Percentiles rank a stretch among this genome's conserved stretches.
Conservation (phyloP, 2,113 vertebrate genomes). For the Beaufortia kweichowensis region DNA sequence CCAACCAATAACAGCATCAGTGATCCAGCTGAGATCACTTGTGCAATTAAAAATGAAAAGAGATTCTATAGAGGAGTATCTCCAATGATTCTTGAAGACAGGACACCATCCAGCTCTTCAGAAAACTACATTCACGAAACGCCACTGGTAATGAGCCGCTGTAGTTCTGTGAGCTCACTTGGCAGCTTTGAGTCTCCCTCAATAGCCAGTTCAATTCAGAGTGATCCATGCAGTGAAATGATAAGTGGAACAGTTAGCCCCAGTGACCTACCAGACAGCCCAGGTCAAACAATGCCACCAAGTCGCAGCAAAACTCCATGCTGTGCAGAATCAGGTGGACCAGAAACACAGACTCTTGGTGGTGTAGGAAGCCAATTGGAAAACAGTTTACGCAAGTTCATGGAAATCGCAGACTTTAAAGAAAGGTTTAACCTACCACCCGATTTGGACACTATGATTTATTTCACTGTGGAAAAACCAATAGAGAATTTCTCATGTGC, state of each 20-base stretch:
- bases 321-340: conserved; percentile 73
- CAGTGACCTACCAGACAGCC: conserved; percentile 95
- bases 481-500: conserved; percentile 97
- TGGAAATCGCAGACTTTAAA: conserved; percentile 94
- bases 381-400: conserved; percentile 88
- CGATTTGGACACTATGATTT: conserved; percentile 92
- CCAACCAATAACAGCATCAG: conserved; percentile 56
- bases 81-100: conserved; percentile 79
- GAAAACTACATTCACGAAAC: conserved; percentile 97
- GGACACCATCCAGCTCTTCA: conserved; percentile 91
- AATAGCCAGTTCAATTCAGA: conserved; percentile 97
- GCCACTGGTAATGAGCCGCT: conserved; percentile 92
- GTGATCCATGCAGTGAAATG: conserved; percentile 96
- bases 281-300: conserved; percentile 96
- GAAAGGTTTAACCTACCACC: conserved; percentile 90
- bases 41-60: conserved; percentile 69
- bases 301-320: conserved; percentile 96
- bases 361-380: conserved; percentile 91
- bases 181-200: conserved; percentile 95
- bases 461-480: conserved; percentile 96
- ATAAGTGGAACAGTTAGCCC: conserved; percentile 94
- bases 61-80: conserved; percentile 73
- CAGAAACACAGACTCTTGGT: conserved; percentile 77
- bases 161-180: conserved; percentile 95
- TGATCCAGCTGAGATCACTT: conserved; percentile 78